Percentiles rank a stretch among this genome's conserved stretches.
phyloP scores from a whole-genome alignment of 2,113 vertebrate genomes.

The Suncus etruscus region DNA sequence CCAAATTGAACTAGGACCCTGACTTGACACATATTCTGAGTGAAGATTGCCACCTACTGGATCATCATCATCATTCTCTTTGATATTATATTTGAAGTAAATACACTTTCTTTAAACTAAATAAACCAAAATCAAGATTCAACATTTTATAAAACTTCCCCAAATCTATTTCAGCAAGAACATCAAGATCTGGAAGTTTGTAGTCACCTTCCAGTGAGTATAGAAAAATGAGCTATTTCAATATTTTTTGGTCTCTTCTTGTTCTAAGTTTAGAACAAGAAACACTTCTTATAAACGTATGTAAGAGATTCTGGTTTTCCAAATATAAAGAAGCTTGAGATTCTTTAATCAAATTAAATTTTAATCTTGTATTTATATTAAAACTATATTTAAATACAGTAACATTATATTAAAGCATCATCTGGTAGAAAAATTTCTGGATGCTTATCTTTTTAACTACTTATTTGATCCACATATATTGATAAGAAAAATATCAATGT shows the following conservation, averaged over 20 bases:
- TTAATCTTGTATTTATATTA: neutral
- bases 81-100: neutral
- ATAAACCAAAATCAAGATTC: neutral
- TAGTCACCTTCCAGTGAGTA: neutral
- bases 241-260: too few relatives aligned
- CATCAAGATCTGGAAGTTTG: neutral
- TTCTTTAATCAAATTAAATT: neutral
- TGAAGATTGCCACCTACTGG: slow-evolving; percentile 83
- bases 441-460: neutral
- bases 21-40: slow-evolving; percentile 51
- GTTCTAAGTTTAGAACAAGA: too few relatives aligned
- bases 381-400: fast-evolving
- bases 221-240: neutral
- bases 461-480: fast-evolving
- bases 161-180: neutral
- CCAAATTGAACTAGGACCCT: slow-evolving; percentile 3
- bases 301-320: neutral
- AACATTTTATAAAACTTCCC: neutral
- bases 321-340: neutral
- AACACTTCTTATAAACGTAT: too few relatives aligned
- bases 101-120: neutral
- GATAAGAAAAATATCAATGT: neutral
- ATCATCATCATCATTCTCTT: neutral
- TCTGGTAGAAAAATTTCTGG: neutral
- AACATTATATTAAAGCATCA: neutral